Evolutionary conservation across 23 tunicate species (phyloP), one percentile per base, ranked within the genome.

Genomic region (Ascidia mentula): DNA sequence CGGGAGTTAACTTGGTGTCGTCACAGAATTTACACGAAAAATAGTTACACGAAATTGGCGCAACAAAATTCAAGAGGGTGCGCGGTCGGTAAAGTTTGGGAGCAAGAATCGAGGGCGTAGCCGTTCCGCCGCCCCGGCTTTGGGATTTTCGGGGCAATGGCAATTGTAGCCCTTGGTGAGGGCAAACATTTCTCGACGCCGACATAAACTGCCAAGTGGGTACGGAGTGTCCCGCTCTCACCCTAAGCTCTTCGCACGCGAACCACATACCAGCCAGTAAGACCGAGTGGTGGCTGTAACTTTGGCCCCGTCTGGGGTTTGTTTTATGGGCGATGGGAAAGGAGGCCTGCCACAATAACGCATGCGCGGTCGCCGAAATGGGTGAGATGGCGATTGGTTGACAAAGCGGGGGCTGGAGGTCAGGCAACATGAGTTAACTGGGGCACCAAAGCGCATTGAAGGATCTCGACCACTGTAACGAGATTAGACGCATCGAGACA

Each of bases 261-360:
- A 71, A 36, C 75, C 38, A 71, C 75, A 71, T 71, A 71, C 75
- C 75, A 71, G 75, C n/a, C n/a, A n/a, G 75, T 71, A 71, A 30
- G 32, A 71, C 38, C 37, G 38, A 20, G 38, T 31, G 24, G 65
- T n/a, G 60, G 18, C 60, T 17, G 75, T 35, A 35, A 36, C n/a
- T 35, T 71, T 35, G 32, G 37, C 75, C 75, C 34, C 36, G 37
- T 28, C n/a, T 34, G 75, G 32, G 75, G 75, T 35, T 71, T 71
- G 75, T 71, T 35, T 34, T 71, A 71, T 71, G 30, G 75, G 24
- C 75, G 38, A n/a, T 31, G 33, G 38, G 18, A 6, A 36, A 33
- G 18, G 37, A 20, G 38, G 38, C 37, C 36, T 22, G 75, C 38
- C 38, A 71, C 38, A 34, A 35, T 6, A 33, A 71, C 75, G 75